Evolutionary conservation across 92 coral and sea anemone genomes (phyloP), one percentile per base, ranked within the genome.

Genomic region (Nematostella vectensis): DNA sequence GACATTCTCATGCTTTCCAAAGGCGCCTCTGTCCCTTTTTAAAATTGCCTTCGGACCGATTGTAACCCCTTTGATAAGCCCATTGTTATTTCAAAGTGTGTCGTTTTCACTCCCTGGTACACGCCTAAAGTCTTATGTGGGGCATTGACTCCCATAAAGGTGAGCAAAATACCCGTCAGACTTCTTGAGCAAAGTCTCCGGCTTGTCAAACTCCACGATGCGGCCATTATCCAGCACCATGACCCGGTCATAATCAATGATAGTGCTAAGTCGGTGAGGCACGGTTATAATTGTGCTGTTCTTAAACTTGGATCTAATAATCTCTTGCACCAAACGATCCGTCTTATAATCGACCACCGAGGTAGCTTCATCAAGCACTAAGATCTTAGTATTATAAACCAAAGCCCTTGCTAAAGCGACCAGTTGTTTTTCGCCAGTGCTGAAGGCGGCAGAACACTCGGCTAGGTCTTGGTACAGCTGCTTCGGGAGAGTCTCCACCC

Each of bases 291-390:
- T 63, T 0, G 88, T 80, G 68, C 77, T 55, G 25, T 67, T 86
- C 31, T 67, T 56, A 25, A 85, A 61, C 73, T 74, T 57, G 25
- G 81, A 75, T 27, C 94, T 83, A 18, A 85, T 80, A 63, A 80
- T 33, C 65, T 85, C 94, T 53, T 85, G 94, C 18, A 85, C 79
- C 36, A 85, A 60, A 6, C 94, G 88, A 55, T 85, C 94, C 13
- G 94, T 85, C 25, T 82, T 81, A 78, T 85, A 85, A 57, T 85
- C 94, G 10, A 85, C 94, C 26, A 70, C 65, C 27, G 88, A 77
- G 10, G 94, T 75, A 11, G 88, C 88, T 55, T 85, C 88, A 27
- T 85, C 94, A 44, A 80, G 68, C 20, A 85, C 79, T 27, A 80
- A 55, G 48, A 85, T 80, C 59, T 75, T 80, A 70, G 80, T 63